These are phyloP conservation scores for Taxidea taxus DNA, from an alignment of 2,113 vertebrate genomes.

Conservation along the genomic window DNA sequence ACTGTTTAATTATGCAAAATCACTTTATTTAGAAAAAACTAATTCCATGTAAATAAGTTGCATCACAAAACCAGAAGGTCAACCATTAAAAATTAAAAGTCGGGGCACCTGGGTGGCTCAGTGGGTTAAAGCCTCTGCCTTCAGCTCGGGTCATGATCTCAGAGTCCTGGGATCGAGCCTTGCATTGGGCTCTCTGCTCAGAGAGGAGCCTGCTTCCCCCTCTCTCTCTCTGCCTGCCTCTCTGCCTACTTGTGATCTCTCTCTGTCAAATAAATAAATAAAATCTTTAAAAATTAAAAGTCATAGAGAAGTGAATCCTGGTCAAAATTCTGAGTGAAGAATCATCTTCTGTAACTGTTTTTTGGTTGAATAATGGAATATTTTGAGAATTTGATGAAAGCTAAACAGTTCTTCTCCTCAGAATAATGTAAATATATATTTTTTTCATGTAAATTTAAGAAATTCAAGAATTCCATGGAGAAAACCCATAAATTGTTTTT, in stretches of 20 bases:
- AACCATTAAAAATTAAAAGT: not conserved
- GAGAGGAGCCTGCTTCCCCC: too few species aligned
- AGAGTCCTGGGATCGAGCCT: too few species aligned
- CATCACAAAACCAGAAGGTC: not conserved
- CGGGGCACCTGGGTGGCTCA: too few species aligned
- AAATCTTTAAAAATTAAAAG: not conserved
- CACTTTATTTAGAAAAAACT: not conserved
- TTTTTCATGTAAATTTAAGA: not conserved
- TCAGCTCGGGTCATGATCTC: too few species aligned
- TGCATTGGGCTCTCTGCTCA: too few species aligned
- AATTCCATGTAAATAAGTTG: not conserved
- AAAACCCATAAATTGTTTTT: not conserved
- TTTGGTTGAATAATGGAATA: not conserved
- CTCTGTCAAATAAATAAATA: too few species aligned
- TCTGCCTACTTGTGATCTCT: too few species aligned
- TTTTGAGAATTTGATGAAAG: constrained; percentile 1
- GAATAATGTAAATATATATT: not conserved
- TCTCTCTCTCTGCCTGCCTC: too few species aligned
- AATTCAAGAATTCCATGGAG: not conserved
- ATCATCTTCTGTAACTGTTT: not conserved
- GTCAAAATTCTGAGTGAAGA: not conserved
- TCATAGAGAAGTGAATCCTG: not conserved
- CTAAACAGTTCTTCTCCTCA: not conserved
- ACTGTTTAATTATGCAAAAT: not conserved
- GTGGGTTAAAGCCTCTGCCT: too few species aligned